These are phyloP conservation scores for Amyelois transitella DNA, from an alignment of 1,140 invertebrate species.

Conservation along the genomic window DNA sequence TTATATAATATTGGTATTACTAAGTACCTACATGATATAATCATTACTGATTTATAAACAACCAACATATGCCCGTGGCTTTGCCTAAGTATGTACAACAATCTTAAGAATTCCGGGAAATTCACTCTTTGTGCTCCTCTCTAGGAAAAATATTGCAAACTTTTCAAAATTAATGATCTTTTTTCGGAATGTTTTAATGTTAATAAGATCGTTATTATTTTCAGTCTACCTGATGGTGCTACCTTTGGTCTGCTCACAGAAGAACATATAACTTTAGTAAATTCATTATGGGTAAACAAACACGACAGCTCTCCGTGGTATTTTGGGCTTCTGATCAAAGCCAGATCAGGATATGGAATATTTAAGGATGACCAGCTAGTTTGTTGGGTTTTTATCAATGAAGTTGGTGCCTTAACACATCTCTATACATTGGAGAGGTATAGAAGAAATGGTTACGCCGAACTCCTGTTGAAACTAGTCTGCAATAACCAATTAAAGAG, in stretches of 20 bases:
- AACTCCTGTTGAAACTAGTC: constrained; percentile 25
- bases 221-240: constrained; percentile 16
- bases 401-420: constrained; percentile 26
- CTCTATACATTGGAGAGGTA: constrained; percentile 25
- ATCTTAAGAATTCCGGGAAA: no score
- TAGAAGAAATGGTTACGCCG: constrained; percentile 31
- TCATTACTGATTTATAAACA: no score
- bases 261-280: constrained; percentile 10
- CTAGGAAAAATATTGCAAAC: no score
- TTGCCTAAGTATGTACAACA: no score
- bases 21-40: no score
- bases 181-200: no score
- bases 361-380: constrained; percentile 21
- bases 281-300: constrained; percentile 22
- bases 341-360: constrained; percentile 26
- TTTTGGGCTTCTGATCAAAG: constrained; percentile 24
- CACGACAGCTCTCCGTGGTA: constrained; percentile 20
- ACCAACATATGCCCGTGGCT: no score
- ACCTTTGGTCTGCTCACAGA: constrained; percentile 11
- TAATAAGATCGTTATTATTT: no score
- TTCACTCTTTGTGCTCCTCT: no score
- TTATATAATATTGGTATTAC: no score
- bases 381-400: constrained; percentile 27
- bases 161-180: no score
- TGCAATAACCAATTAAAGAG: constrained; percentile 20